phyloP scores from a whole-genome alignment of 23 tunicate genomes.

The Ascidia mentula region DNA sequence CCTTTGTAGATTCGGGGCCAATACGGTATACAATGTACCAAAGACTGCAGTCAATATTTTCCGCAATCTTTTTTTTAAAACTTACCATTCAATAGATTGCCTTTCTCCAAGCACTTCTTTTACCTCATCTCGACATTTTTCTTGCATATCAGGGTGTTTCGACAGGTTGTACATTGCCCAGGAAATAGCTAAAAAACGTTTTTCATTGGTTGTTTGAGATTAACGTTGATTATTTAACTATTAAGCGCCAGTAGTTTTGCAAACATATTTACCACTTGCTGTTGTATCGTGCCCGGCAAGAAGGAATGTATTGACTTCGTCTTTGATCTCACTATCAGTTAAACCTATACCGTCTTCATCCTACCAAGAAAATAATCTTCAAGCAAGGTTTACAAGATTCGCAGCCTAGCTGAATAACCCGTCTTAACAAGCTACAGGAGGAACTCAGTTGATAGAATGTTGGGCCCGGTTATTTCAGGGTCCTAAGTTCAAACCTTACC shows the following conservation, averaged over 20 bases:
- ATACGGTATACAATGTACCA: too few relatives aligned
- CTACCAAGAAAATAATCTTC: not conserved
- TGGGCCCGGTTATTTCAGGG: too few relatives aligned
- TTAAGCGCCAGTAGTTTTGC: not conserved
- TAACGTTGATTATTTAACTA: too few relatives aligned
- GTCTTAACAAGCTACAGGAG: too few relatives aligned
- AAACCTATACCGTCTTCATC: slow-evolving; percentile 53
- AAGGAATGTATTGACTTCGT: slow-evolving; percentile 69
- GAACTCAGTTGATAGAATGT: too few relatives aligned
- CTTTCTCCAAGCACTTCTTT: slow-evolving; percentile 28
- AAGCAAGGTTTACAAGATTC: too few relatives aligned
- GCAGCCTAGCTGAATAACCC: too few relatives aligned
- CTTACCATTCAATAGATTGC: slow-evolving; percentile 33
- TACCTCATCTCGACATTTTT: slow-evolving; percentile 44
- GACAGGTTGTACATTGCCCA: slow-evolving; percentile 60
- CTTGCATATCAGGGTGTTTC: slow-evolving; percentile 51
- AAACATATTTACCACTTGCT: slow-evolving; percentile 22
- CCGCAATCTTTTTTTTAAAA: not conserved
- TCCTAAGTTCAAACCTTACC: too few relatives aligned
- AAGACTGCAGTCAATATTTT: not conserved
- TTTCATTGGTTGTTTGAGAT: not conserved
- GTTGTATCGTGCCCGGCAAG: slow-evolving; percentile 81
- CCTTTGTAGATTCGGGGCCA: too few relatives aligned
- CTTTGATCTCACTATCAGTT: slow-evolving; percentile 50
- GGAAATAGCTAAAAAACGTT: slow-evolving; percentile 1